Percentiles rank a stretch among this genome's conserved stretches.
These are phyloP conservation scores for Philotrypesis tridentata DNA, from an alignment of 1,140 invertebrate genomes.

Conservation along the genomic window DNA sequence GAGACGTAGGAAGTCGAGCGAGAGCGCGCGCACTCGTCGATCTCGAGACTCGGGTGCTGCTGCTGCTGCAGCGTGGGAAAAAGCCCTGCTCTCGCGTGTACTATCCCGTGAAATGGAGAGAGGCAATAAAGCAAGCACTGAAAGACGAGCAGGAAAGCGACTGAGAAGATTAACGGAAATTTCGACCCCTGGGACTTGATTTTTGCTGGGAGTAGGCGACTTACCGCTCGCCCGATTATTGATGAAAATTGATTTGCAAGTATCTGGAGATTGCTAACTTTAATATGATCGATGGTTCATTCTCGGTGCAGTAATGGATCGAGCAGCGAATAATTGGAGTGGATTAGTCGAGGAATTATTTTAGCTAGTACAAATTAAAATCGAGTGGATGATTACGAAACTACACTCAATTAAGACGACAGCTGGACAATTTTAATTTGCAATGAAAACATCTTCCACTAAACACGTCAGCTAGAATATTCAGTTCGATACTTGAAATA, in stretches of 20 bases:
- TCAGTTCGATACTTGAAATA: too few relatives aligned
- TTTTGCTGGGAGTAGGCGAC: neutral
- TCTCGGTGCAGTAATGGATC: too few relatives aligned
- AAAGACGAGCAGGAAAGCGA: constrained; percentile 3
- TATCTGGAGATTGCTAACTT: neutral
- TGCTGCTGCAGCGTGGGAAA: constrained; percentile 52
- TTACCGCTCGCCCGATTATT: neutral
- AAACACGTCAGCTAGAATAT: too few relatives aligned
- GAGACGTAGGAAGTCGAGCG: constrained; percentile 5
- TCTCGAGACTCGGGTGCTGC: constrained; percentile 15
- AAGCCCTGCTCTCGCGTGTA: constrained; percentile 5
- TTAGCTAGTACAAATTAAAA: too few relatives aligned
- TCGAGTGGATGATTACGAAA: too few relatives aligned
- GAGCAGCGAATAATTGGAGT: too few relatives aligned
- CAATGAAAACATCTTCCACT: too few relatives aligned
- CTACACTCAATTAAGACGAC: too few relatives aligned
- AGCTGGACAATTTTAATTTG: too few relatives aligned
- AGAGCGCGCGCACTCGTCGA: constrained; percentile 8
- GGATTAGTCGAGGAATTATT: too few relatives aligned
- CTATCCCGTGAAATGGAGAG: neutral
- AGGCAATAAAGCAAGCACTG: neutral
- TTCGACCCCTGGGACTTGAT: neutral
- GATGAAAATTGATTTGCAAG: neutral
- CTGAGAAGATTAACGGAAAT: constrained; percentile 11
- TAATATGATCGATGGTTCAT: too few relatives aligned